Evolutionary conservation across 2,888 invertebrate species (phyloP), one percentile per base, ranked within the genome.

Genomic region (Lepidocyrtinus sp.): DNA sequence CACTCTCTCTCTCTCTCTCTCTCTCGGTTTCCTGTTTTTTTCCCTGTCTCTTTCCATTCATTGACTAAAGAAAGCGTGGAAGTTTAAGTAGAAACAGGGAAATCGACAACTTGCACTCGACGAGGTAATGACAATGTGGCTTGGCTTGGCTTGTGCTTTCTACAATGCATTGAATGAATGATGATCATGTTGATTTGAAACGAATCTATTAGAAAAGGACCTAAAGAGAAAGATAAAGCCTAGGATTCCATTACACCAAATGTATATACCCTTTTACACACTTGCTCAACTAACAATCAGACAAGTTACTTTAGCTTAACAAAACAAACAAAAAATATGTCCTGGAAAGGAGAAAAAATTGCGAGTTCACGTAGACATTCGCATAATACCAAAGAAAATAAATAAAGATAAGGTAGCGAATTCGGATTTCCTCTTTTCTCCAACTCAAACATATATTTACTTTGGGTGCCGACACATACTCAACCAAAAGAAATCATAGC

Each of bases 321-420:
- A 55, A 55, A 55, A 55, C 55, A 55, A 55, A 55, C 55, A n/a
- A n/a, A 55, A 55, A 55, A 55, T n/a, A 7, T 55, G 55, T 55
- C 55, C 55, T n/a, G 55, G n/a, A n/a, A 55, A 55, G 17, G 17
- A 55, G n/a, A 55, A n/a, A 55, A 55, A 55, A 55, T 55, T 3
- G 55, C 55, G 17, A 55, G 17, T 15, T 17, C n/a, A n/a, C n/a
- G n/a, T n/a, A n/a, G n/a, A n/a, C n/a, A n/a, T 55, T 7, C 7
- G 17, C 55, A 55, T 55, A n/a, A 55, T 55, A 55, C 55, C 36
- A 36, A 12, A 36, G 36, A 36, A 36, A 36, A 36, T 36, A 36
- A 55, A 55, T 55, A 55, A 55, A 55, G 55, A 55, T 55, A 55
- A 55, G 55, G 55, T 55, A 55, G 55, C 7, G 55, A 55, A 55